A percentile compares a stretch with the other conserved stretches of the same genome.
Evolutionary conservation across 1,140 invertebrate species (phyloP).

Genomic region (Vanessa tameamea): DNA sequence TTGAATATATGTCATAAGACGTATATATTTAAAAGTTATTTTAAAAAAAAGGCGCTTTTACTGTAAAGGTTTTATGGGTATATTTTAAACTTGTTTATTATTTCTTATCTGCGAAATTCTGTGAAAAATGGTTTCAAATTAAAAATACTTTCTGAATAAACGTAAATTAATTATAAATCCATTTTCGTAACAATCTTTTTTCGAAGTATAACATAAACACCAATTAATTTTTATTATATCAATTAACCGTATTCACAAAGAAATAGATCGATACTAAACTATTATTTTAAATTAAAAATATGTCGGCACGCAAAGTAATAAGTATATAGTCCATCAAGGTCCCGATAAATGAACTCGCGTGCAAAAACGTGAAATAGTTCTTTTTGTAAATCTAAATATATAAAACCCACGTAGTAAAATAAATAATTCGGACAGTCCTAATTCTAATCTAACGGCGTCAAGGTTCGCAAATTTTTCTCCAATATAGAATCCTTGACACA

Average conservation of each 20-base stretch:
- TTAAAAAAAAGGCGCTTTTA: too few species aligned
- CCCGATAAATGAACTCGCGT: slow-evolving; percentile 18
- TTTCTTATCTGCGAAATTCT: too few species aligned
- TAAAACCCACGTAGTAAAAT: slow-evolving; percentile 60
- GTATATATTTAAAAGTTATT: too few species aligned
- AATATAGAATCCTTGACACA: slow-evolving; percentile 72
- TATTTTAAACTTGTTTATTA: too few species aligned
- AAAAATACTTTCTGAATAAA: too few species aligned
- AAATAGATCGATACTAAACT: slow-evolving; percentile 7
- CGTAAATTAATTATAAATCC: too few species aligned
- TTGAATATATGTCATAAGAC: too few species aligned
- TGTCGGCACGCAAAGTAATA: neutral
- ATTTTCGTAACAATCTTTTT: too few species aligned
- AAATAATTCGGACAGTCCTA: slow-evolving; percentile 72
- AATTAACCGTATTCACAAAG: neutral
- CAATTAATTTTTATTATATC: neutral
- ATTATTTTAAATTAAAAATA: slow-evolving; percentile 18
- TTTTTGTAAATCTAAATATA: slow-evolving; percentile 40
- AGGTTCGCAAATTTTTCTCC: slow-evolving; percentile 75
- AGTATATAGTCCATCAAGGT: slow-evolving; percentile 29
- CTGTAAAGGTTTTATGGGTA: too few species aligned
- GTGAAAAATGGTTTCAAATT: too few species aligned
- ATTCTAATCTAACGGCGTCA: slow-evolving; percentile 69
- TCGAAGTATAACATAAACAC: neutral
- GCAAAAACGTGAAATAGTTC: slow-evolving; percentile 31